Percentiles rank a stretch among this genome's conserved stretches.
Evolutionary conservation across 2,888 invertebrate species (phyloP).

Genomic region (Athalia cordata): DNA sequence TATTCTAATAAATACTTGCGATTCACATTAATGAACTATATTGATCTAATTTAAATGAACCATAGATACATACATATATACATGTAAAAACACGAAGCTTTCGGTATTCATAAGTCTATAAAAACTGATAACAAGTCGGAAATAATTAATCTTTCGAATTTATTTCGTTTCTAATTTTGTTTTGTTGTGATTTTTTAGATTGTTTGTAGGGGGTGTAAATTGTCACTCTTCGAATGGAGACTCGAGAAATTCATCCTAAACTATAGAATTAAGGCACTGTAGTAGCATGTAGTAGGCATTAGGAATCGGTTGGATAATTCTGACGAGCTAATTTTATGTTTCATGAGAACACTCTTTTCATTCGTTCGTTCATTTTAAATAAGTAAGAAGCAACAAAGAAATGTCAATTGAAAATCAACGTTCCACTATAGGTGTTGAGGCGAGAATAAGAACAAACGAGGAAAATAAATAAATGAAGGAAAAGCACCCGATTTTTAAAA

Average conservation of each 20-base stretch:
- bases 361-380: neutral
- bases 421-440: no score
- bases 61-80: neutral
- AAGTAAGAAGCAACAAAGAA: no score
- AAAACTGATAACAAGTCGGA: constrained; percentile 5
- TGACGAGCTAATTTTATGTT: neutral
- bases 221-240: neutral
- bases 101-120: constrained; percentile 38
- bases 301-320: neutral
- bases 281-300: neutral
- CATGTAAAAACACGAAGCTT: constrained; percentile 30
- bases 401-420: no score
- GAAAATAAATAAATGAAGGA: no score
- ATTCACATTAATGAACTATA: neutral
- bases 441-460: no score
- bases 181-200: neutral
- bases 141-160: constrained; percentile 5
- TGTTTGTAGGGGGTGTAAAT: neutral
- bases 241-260: neutral
- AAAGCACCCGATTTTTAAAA: no score
- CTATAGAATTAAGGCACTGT: neutral
- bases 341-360: neutral
- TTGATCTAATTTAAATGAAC: constrained; percentile 16
- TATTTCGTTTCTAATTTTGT: neutral
- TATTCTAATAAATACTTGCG: constrained; percentile 10